Percentiles rank a stretch among this genome's conserved stretches.
Conservation (phyloP, 2,888 invertebrate genomes). For the Odontothrips loti region DNA sequence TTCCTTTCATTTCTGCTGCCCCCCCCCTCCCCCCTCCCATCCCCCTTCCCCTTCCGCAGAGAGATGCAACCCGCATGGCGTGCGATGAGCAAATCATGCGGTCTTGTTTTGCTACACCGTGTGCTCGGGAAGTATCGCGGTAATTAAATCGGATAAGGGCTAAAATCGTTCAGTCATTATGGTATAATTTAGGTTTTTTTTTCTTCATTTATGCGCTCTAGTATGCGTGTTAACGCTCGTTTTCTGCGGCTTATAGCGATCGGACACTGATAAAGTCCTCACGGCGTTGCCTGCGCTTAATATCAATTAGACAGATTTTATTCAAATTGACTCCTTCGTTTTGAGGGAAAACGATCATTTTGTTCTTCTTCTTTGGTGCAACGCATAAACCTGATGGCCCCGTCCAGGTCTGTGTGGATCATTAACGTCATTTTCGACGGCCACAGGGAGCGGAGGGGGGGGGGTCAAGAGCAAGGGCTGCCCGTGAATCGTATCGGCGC, state of each 20-base stretch:
- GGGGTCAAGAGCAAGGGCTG: neutral
- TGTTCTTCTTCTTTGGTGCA: neutral
- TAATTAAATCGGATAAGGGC: neutral
- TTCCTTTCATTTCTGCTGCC: too few relatives aligned
- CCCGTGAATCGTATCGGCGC: neutral
- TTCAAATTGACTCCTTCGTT: neutral
- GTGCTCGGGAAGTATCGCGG: too few relatives aligned
- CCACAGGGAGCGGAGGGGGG: neutral
- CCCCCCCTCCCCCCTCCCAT: too few relatives aligned
- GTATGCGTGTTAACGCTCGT: neutral
- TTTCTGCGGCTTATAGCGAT: neutral
- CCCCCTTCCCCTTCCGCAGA: too few relatives aligned
- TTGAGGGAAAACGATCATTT: neutral
- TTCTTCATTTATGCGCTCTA: neutral
- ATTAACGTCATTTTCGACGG: neutral
- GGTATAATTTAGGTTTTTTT: neutral
- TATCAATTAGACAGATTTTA: constrained; percentile 11
- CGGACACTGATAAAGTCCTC: neutral
- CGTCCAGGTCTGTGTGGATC: neutral
- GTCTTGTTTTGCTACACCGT: too few relatives aligned
- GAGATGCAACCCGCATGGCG: too few relatives aligned
- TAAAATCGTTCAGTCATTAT: neutral
- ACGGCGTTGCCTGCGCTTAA: neutral
- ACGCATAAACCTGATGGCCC: neutral
- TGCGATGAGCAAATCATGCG: too few relatives aligned